Base-by-base conservation (phyloP, 2,888 invertebrate species). In the Helobdella robusta region DNA sequence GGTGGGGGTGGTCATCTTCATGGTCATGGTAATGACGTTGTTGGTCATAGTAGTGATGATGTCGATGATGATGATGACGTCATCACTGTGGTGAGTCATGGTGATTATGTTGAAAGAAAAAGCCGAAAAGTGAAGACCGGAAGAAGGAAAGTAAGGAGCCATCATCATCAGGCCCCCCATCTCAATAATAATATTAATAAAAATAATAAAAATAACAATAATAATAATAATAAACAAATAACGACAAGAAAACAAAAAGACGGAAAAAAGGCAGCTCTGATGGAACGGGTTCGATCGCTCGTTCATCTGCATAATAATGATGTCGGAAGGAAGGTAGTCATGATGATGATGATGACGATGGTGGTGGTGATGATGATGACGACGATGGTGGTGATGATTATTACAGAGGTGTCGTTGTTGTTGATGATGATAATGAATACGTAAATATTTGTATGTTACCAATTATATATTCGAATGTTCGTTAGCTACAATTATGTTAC, bases 291-390 rank as follows among this genome's bases (percentile, higher is more conserved):
- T 11, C 11, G 11, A 18, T 11, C 18, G 18, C 67, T 69, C 32
- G 64, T 69, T 89, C 94, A 94, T 83, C 83, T 94, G 70, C 94
- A 94, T 82, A 95, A 95, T 82, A 93, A 94, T 80, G 91, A 93
- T 81, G 94, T 92, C 28, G 94, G 94, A 70, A 83, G 94, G 85
- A 85, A 87, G 85, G 94, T 94, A 83, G 56, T 28, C 15, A 54
- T 54, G 54, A 54, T 54, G 54, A 54, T 54, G 54, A 2, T 54
- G 54, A 2, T 40, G 40, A 40, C 18, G 40, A 40, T 40, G 40
- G 40, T 40, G 40, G 40, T 40, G 40, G 18, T 40, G 40, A 40
- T 40, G 40, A 40, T 40, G 40, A 40, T 40, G 40, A 40, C 18
- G 40, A 40, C 18, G 40, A 40, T 40, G 40, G 40, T 40, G 40